phyloP scores from a whole-genome alignment of 2,113 vertebrate species.

The Neotoma lepida region DNA sequence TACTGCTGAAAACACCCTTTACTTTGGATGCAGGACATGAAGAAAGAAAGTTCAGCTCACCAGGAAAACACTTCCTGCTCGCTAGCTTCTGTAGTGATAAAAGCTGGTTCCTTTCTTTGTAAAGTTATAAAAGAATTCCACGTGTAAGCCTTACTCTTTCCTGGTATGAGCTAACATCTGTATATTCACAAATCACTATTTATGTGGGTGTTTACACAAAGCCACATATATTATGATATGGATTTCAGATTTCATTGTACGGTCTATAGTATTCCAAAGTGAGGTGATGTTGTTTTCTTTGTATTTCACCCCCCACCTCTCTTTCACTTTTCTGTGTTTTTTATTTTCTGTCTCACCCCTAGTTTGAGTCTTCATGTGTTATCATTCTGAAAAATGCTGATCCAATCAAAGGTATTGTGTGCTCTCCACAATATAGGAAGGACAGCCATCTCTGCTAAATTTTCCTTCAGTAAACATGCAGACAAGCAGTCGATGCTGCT shows the following conservation, averaged over 20 bases:
- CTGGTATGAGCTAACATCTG: background rate
- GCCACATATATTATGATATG: background rate
- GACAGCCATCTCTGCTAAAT: constrained; percentile 36
- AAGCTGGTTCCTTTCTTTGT: background rate
- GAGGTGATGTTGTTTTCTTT: constrained; percentile 22
- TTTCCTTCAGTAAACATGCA: constrained; percentile 52
- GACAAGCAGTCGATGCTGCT: constrained; percentile 59
- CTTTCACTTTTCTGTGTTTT: constrained; percentile 28
- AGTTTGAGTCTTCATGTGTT: constrained; percentile 37
- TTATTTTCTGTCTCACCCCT: constrained; percentile 21
- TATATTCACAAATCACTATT: background rate
- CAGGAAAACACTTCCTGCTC: background rate
- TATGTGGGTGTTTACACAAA: background rate
- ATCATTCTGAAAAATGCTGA: constrained; percentile 69
- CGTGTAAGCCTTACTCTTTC: background rate
- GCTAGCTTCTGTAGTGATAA: background rate
- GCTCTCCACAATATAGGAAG: constrained; percentile 33
- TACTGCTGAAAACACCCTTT: background rate
- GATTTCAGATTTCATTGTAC: background rate
- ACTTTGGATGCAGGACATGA: background rate
- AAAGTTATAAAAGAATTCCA: background rate
- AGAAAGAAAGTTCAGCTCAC: background rate
- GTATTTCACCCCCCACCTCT: background rate
- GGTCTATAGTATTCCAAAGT: background rate
- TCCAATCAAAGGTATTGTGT: constrained; percentile 64